Evolutionary conservation across 2,888 invertebrate species (phyloP).

Genomic region (Ganaspis brasiliensis): DNA sequence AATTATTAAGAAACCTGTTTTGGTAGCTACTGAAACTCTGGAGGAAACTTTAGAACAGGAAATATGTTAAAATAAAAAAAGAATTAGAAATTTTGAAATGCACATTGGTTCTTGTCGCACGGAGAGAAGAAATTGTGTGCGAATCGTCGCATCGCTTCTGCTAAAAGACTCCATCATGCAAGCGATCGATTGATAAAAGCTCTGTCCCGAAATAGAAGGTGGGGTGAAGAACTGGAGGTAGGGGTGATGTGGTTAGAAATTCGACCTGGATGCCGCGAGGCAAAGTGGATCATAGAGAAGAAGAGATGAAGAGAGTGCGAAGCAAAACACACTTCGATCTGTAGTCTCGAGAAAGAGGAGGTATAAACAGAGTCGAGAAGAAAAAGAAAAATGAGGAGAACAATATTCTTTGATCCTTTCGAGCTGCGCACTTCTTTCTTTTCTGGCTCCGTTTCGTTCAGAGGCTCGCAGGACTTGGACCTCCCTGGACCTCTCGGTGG

Average conservation of each 20-base stretch:
- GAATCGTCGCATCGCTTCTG: constrained; percentile 6
- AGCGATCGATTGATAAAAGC: constrained; percentile 38
- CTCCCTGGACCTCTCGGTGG: constrained; percentile 76
- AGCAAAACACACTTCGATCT: constrained; percentile 37
- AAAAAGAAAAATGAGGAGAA: constrained; percentile 48
- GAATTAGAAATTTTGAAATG: neutral
- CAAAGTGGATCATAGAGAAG: constrained; percentile 19
- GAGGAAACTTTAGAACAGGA: too few species aligned
- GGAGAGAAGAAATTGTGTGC: neutral
- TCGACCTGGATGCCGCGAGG: constrained; percentile 29
- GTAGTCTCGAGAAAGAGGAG: constrained; percentile 49
- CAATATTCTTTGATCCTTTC: constrained; percentile 71
- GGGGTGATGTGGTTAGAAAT: constrained; percentile 24
- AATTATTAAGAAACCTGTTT: too few species aligned
- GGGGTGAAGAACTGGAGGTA: neutral
- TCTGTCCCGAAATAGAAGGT: constrained; percentile 7
- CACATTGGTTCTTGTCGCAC: neutral
- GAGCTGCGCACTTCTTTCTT: constrained; percentile 60
- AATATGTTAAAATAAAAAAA: too few species aligned
- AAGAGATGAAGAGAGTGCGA: constrained; percentile 49
- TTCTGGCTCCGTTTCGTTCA: constrained; percentile 52
- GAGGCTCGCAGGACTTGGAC: constrained; percentile 74
- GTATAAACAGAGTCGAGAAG: constrained; percentile 42
- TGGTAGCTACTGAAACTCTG: too few species aligned
- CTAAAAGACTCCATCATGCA: constrained; percentile 13